phyloP scores from a whole-genome alignment of 2,797 vertebrate species.

The Bradypodion ventrale region DNA sequence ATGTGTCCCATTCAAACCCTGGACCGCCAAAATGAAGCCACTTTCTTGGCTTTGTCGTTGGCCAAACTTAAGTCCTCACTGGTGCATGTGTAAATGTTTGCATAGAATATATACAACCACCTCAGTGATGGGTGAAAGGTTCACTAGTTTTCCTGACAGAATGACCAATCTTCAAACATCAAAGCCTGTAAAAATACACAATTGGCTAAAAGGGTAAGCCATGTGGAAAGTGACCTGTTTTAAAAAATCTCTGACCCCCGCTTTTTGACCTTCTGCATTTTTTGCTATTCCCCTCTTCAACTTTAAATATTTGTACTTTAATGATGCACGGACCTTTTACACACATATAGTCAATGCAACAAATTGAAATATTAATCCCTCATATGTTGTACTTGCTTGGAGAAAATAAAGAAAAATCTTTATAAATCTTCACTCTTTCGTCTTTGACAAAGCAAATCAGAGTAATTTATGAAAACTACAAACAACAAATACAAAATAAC shows the following conservation, averaged over 20 bases:
- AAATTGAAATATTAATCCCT: not conserved
- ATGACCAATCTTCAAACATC: conserved; percentile 31
- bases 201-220: conserved; percentile 18
- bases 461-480: not conserved
- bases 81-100: conserved; percentile 1
- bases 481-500: not conserved
- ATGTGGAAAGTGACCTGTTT: conserved; percentile 35
- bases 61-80: no score
- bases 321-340: not conserved
- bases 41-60: no score
- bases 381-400: not conserved
- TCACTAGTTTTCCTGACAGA: conserved; percentile 28
- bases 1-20: no score
- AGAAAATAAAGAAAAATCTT: not conserved
- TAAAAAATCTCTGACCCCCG: conserved; percentile 15
- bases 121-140: conserved; percentile 22
- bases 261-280: conserved; percentile 8
- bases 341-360: not conserved
- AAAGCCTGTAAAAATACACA: conserved; percentile 32
- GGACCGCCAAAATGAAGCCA: no score
- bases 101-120: conserved; percentile 15
- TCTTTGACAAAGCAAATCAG: not conserved
- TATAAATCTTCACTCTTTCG: not conserved
- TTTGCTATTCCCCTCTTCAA: not conserved
- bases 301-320: conserved; percentile 6